These are phyloP conservation scores for Squalus acanthias DNA, from an alignment of 2,797 vertebrate species.

Conservation along the genomic window DNA sequence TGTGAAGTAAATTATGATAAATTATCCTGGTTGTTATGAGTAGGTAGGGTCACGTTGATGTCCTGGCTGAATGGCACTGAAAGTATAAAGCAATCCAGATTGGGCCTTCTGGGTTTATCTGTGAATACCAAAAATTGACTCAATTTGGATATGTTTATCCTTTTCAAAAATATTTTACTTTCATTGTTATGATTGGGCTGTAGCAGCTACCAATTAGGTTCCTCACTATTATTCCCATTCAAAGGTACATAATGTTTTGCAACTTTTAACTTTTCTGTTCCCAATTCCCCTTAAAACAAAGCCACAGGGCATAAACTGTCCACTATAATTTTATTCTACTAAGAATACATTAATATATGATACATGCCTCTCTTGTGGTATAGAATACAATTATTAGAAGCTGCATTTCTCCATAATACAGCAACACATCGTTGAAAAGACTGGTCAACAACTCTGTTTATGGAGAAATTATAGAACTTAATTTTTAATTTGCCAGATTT, in stretches of 20 bases:
- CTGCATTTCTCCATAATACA: not conserved
- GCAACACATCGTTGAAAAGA: not conserved
- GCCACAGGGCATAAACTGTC: not conserved
- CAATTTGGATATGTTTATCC: not conserved
- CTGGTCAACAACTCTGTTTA: not conserved
- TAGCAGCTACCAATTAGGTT: not conserved
- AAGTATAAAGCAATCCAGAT: not conserved
- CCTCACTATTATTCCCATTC: not conserved
- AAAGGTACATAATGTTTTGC: not conserved
- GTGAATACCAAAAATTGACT: not conserved
- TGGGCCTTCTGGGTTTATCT: no score
- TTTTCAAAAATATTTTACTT: not conserved
- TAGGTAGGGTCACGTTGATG: not conserved
- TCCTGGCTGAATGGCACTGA: not conserved
- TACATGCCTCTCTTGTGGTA: not conserved
- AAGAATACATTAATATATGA: not conserved
- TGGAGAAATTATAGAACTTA: not conserved
- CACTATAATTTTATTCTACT: not conserved
- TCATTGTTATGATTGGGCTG: not conserved
- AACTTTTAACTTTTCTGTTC: not conserved
- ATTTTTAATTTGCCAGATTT: conserved; percentile 20
- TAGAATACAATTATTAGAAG: not conserved
- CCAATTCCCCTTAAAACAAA: not conserved
- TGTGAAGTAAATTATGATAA: not conserved
- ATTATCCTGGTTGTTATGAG: no score